Evolutionary conservation across 2,888 invertebrate species (phyloP), one percentile per base, ranked within the genome.

Genomic region (Hydroisotoma schaefferi): DNA sequence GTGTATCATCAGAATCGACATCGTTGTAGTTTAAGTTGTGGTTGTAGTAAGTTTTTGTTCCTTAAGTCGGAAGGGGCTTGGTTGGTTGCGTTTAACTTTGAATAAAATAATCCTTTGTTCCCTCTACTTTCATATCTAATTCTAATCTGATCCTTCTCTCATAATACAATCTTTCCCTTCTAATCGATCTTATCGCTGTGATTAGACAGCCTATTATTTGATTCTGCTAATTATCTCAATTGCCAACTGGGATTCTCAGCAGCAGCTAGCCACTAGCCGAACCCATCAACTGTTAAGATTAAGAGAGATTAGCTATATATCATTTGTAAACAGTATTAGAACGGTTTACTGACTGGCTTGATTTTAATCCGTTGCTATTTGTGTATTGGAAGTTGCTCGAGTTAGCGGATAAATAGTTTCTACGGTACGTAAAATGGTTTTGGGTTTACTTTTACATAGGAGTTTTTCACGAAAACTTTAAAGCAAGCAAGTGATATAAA

Each of bases 141-240:
- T 20, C 46, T 46, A 46, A 23, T 40, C 40, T 18, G 40, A 15
- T 40, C 40, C 40, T 20, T 40, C n/a, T 15, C 20, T 40, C 40
- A 40, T n/a, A n/a, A n/a, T n/a, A n/a, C n/a, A n/a, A n/a, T 40
- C 5, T 15, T 46, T 46, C 46, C 25, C 10, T 46, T 22, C 22
- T 46, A 22, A 54, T 40, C 25, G 37, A 53, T 53, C 53, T 38
- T 40, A 53, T 53, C 53, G 22, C 37, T 47, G 55, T 65, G 65
- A 65, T 65, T 65, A 59, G 59, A 46, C 59, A 59, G 55, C 44
- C 62, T 59, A 65, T 62, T 65, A 65, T 65, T 65, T 65, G 65
- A 65, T 59, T 65, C 65, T 57, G 51, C 65, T 65, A 65, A 65
- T 65, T 65, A 65, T 65, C 65, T 65, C 59, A 65, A 62, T 65